Percentiles rank a stretch among this genome's conserved stretches.
Conservation (phyloP, 1,140 invertebrate genomes). For the Pomacea maculata region DNA sequence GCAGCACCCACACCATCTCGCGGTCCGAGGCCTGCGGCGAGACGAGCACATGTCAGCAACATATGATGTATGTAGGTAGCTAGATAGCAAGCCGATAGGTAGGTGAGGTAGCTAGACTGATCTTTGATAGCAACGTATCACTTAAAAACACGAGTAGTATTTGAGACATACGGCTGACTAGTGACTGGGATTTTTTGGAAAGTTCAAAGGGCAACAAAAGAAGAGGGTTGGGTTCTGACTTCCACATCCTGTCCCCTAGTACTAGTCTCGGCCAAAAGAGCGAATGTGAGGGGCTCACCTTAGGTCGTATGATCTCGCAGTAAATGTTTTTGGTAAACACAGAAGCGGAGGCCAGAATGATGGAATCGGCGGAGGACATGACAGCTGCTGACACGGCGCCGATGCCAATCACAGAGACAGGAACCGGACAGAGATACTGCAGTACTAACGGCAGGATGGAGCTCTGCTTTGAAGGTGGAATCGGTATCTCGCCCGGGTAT, state of each 20-base stretch:
- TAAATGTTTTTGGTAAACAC: constrained; percentile 99
- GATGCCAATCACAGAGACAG: constrained; percentile 94
- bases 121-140: no score
- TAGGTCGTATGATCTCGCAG: constrained; percentile 92
- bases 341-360: constrained; percentile 90
- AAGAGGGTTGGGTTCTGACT: no score
- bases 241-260: no score
- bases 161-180: no score
- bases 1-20: constrained; percentile 49
- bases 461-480: constrained; percentile 75
- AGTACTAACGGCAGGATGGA: constrained; percentile 95
- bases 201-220: no score
- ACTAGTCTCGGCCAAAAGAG: no score
- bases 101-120: no score
- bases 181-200: no score
- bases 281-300: constrained; percentile 65
- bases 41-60: no score
- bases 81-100: no score
- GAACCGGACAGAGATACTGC: constrained; percentile 90
- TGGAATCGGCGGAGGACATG: constrained; percentile 98
- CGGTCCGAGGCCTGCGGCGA: constrained; percentile 41
- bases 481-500: constrained; percentile 77
- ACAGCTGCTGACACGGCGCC: constrained; percentile 98
- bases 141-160: no score
- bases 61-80: no score